A percentile compares a stretch with the other conserved stretches of the same genome.
Evolutionary conservation across 1,140 invertebrate species (phyloP).

Genomic region (Sycophila sp.): DNA sequence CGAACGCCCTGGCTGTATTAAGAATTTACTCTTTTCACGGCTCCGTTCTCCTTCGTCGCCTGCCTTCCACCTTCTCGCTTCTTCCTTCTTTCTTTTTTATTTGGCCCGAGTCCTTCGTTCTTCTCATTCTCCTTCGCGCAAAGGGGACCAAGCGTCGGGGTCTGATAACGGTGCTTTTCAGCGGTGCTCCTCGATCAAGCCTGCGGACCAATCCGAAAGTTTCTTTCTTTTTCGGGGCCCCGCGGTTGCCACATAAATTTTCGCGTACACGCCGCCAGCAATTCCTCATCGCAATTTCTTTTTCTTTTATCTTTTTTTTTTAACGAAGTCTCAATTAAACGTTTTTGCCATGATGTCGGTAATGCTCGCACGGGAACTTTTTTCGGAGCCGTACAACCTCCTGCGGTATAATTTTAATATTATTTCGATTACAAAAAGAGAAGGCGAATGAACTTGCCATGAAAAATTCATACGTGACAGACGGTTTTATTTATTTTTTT

Average conservation of each 20-base stretch:
- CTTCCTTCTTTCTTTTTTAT: not conserved
- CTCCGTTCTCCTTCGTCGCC: not conserved
- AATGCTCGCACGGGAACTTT: too few relatives aligned
- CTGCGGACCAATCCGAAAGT: not conserved
- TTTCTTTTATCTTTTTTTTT: too few relatives aligned
- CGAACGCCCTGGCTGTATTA: not conserved
- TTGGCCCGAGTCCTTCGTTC: not conserved
- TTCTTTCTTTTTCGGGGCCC: slow-evolving; percentile 1
- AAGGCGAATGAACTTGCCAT: too few relatives aligned
- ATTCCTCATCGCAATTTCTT: not conserved
- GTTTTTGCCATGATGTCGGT: too few relatives aligned
- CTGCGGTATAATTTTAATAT: too few relatives aligned
- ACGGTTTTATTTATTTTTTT: too few relatives aligned
- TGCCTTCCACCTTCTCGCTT: not conserved
- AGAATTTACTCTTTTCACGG: slow-evolving; percentile 16
- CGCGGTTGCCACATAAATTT: not conserved
- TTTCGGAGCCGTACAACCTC: too few relatives aligned
- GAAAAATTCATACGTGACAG: too few relatives aligned
- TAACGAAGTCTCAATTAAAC: slow-evolving; percentile 21
- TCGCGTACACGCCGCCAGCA: not conserved
- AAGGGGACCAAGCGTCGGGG: not conserved
- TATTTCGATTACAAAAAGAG: too few relatives aligned
- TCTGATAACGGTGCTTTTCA: slow-evolving; percentile 21
- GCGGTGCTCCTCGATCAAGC: not conserved
- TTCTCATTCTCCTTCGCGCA: not conserved